Base-by-base conservation (phyloP, 1,140 invertebrate genomes). In the Rhagoletis pomonella region DNA sequence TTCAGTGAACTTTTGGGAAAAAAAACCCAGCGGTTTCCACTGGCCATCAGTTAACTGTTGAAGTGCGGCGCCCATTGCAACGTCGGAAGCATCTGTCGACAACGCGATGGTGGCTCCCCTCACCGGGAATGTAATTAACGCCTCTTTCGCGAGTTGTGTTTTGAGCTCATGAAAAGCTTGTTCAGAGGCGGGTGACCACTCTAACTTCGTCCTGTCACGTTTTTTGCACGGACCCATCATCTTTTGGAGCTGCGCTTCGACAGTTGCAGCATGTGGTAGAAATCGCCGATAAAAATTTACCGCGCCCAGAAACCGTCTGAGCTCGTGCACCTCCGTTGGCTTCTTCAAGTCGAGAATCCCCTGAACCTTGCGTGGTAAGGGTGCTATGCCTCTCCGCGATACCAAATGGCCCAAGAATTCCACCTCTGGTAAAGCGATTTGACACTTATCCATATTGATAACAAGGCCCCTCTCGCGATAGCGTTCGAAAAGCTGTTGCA, bases 371-470 rank as follows among this genome's bases (percentile, higher is more conserved):
- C 62, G 5, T 47, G 60, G 60, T 4, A n/a, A 14, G 44, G 85
- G 85, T 47, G 17, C 12, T 3, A 85, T 58, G 3, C 81, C 81
- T 9, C 65, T 10, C 3, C 5, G 0, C 14, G 85, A 47, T 12
- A 85, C 44, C 1, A 60, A 29, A 39, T 60, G 55, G 3, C 55
- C 84, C 42, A 91, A 86, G 86, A 89, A 93, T 47, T 88, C 88
- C 10, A 92, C 87, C 88, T 90, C 42, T 60, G 39, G 19, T 73
- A 87, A 64, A 39, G 87, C 89, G 88, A 90, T 90, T 44, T 88
- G 9, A 65, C 90, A 91, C 89, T 93, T 91, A 87, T 50, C 17
- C 29, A 59, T 12, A 60, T 92, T 91, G 17, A 91, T 89, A 2
- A 89, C 58, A 4, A 92, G 39, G n/a, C 44, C 44, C 4, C 44